A percentile compares a stretch with the other conserved stretches of the same genome.
These are phyloP conservation scores for Tridacna gigas DNA, from an alignment of 2,888 invertebrate species.

Conservation along the genomic window DNA sequence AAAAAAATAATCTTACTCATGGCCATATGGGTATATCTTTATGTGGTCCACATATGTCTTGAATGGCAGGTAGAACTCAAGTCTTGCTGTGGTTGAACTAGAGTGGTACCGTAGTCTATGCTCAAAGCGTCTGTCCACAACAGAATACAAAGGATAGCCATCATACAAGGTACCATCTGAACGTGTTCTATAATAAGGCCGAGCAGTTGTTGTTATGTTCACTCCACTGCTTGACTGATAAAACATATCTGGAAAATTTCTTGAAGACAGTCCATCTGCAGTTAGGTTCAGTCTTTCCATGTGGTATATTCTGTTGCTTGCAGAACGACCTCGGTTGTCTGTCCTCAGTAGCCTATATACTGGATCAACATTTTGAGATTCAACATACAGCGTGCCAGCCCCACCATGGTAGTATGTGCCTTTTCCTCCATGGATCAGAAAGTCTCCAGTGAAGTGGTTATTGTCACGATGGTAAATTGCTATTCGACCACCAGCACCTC, in stretches of 20 bases:
- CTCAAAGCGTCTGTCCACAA: constrained; percentile 45
- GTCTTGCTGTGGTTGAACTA: constrained; percentile 22
- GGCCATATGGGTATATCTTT: constrained; percentile 69
- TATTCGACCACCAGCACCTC: constrained; percentile 77
- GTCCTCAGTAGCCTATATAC: constrained; percentile 49
- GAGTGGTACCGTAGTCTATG: constrained; percentile 39
- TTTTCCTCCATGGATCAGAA: constrained; percentile 69
- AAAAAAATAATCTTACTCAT: background rate
- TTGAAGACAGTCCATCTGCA: constrained; percentile 27
- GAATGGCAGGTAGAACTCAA: constrained; percentile 68
- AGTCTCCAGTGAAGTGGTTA: constrained; percentile 72
- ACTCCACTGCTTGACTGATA: constrained; percentile 65
- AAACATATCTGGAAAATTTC: constrained; percentile 6
- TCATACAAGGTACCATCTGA: constrained; percentile 23
- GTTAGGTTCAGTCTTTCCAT: constrained; percentile 65
- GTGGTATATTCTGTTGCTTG: constrained; percentile 65
- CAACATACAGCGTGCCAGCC: constrained; percentile 72
- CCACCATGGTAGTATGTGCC: constrained; percentile 69
- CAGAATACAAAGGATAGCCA: constrained; percentile 32
- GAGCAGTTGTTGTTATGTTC: constrained; percentile 54
- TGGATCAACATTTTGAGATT: constrained; percentile 37
- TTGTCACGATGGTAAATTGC: constrained; percentile 72
- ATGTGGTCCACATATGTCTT: constrained; percentile 69
- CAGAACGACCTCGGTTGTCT: constrained; percentile 67
- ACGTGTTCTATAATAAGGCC: constrained; percentile 27